A percentile compares a stretch with the other conserved stretches of the same genome.
These are phyloP conservation scores for Drosophila nigricruria DNA, from an alignment of 2,888 invertebrate species.

Conservation along the genomic window DNA sequence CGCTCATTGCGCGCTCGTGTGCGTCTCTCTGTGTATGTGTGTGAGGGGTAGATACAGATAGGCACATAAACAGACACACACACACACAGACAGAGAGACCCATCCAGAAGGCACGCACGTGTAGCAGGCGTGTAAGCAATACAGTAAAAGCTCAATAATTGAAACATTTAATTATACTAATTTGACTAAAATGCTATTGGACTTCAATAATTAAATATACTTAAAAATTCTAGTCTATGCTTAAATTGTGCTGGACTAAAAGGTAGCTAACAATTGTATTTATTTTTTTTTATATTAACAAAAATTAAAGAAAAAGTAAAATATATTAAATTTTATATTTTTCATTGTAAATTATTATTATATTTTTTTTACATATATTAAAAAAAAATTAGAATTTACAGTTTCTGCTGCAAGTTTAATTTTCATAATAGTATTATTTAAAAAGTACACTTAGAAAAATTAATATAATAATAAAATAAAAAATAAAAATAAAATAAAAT, in stretches of 20 bases:
- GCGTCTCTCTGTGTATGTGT: conserved; percentile 28
- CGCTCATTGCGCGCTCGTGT: conserved; percentile 37
- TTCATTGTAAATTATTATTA: not conserved
- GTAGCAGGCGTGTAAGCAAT: conserved; percentile 15
- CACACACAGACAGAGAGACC: conserved; percentile 9
- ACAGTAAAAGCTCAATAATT: conserved; percentile 23
- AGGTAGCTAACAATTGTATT: not conserved
- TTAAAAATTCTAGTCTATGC: not conserved
- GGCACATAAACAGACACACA: conserved; percentile 20
- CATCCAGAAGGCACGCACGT: conserved; percentile 28
- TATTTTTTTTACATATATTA: no score
- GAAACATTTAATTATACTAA: not conserved
- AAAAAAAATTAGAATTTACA: no score
- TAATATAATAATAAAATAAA: no score
- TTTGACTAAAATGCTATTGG: not conserved
- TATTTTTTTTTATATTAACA: not conserved
- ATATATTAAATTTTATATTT: not conserved
- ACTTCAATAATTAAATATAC: not conserved
- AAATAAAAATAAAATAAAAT: no score
- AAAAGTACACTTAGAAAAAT: no score
- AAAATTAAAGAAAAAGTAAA: not conserved
- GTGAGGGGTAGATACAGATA: conserved; percentile 53
- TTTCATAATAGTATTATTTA: no score
- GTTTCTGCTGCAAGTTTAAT: no score
- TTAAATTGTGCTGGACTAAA: not conserved